These are phyloP conservation scores for Myotis myotis DNA, from an alignment of 2,797 vertebrate genomes.

Conservation along the genomic window DNA sequence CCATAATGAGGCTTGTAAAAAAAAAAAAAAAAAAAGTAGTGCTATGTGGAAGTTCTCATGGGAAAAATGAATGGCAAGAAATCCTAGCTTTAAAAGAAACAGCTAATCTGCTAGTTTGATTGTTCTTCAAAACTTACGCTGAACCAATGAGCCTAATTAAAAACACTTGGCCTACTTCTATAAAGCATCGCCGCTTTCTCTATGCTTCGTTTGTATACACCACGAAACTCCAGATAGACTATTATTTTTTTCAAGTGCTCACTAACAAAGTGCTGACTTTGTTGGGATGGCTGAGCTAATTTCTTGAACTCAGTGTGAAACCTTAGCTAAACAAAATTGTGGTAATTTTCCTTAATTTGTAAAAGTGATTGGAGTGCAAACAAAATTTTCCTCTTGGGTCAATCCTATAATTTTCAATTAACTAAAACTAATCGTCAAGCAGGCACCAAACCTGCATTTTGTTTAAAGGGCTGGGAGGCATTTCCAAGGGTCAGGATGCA, in stretches of 20 bases:
- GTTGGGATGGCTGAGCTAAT: conserved; percentile 90
- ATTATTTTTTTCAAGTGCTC: conserved; percentile 85
- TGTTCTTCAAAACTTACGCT: conserved; percentile 89
- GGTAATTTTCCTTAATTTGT: conserved; percentile 90
- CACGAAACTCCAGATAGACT: conserved; percentile 83
- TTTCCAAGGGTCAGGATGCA: conserved; percentile 83
- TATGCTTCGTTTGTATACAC: conserved; percentile 88
- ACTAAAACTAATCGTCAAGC: conserved; percentile 89
- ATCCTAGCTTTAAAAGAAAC: conserved; percentile 88
- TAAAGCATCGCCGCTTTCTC: conserved; percentile 86
- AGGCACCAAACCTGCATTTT: conserved; percentile 86
- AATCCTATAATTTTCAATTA: conserved; percentile 92
- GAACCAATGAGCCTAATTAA: conserved; percentile 91
- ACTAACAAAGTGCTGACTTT: conserved; percentile 88
- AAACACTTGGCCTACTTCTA: conserved; percentile 88
- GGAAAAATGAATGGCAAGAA: conserved; percentile 89
- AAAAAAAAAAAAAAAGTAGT: conserved; percentile 65
- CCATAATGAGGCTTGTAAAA: conserved; percentile 81
- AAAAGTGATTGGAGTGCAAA: conserved; percentile 90
- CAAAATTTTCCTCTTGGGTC: conserved; percentile 90
- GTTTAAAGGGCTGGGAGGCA: conserved; percentile 87
- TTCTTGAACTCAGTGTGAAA: conserved; percentile 90
- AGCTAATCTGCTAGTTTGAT: conserved; percentile 89
- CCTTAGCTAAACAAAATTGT: conserved; percentile 90
- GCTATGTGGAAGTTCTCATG: conserved; percentile 89